A percentile compares a stretch with the other conserved stretches of the same genome.
These are phyloP conservation scores for Micrastur ruficollis DNA, from an alignment of 2,797 vertebrate species.

Conservation along the genomic window DNA sequence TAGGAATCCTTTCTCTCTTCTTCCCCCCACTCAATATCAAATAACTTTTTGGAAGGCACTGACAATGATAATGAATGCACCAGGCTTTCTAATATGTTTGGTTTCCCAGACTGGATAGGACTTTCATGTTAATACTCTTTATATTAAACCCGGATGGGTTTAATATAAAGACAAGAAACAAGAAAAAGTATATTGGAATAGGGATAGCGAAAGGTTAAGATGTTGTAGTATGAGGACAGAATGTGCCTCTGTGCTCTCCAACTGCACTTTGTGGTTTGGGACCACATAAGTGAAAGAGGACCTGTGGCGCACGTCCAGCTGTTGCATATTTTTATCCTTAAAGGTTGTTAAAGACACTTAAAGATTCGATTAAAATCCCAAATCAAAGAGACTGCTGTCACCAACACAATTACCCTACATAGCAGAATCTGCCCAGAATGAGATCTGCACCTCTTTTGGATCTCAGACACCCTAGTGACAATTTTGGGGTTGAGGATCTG, in stretches of 20 bases:
- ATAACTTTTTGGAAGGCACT: conserved; percentile 26
- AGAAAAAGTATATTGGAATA: not conserved
- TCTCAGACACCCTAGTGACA: not conserved
- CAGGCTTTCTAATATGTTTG: conserved; percentile 1
- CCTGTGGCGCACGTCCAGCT: not conserved
- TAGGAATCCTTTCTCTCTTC: not conserved
- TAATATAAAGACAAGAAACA: not conserved
- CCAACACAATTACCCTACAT: not conserved
- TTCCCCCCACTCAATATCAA: not conserved
- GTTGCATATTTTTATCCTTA: not conserved
- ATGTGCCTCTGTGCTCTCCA: not conserved
- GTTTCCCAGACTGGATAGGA: not conserved
- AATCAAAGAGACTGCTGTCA: not conserved
- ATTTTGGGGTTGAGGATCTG: not conserved
- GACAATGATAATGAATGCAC: conserved; percentile 32
- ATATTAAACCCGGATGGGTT: not conserved
- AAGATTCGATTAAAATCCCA: not conserved
- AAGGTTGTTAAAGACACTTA: not conserved
- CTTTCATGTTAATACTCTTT: not conserved
- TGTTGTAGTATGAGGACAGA: not conserved
- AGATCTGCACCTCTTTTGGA: not conserved
- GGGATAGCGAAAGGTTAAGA: not conserved
- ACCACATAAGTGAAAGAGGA: not conserved
- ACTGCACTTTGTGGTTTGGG: not conserved
- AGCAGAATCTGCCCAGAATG: not conserved